Evolutionary conservation across 2,113 vertebrate genomes (phyloP), one percentile per base, ranked within the genome.

Genomic region (Procavia capensis): DNA sequence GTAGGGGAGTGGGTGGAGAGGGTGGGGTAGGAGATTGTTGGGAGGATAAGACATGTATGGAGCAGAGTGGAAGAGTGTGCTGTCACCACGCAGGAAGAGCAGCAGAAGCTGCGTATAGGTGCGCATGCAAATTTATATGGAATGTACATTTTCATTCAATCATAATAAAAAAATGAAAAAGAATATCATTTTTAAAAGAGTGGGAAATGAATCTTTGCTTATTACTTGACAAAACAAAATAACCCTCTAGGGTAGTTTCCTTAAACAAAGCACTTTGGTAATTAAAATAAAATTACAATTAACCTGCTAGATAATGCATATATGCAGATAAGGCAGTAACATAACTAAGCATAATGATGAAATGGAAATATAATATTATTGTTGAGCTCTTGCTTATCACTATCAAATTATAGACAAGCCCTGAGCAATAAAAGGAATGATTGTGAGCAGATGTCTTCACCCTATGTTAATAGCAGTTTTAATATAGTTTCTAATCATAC

Each of bases 221-320:
- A 94, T 92, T 95, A 85, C 66, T 78, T 92, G 39, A 93, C 34
- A 82, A 95, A 96, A 91, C 41, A 97, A 96, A 97, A 91, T 50
- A 85, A 79, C 80, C 79, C 90, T 92, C 79, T 54, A 76, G 88
- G 82, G 75, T 81, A 84, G 47, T 74, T 94, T 95, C 74, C 87
- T 93, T 93, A 96, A 96, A 63, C 91, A 94, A 83, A 95, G 83
- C 75, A 91, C 88, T 94, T 88, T 85, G 90, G 90, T 90, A 91
- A 96, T 95, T 96, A 93, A 95, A 97, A 92, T 87, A 90, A 95
- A 95, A 93, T 93, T 88, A 84, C 34, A 91, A 88, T 91, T 91
- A 97, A 91, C 96, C 64, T 50, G 86, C 89, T 94, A 81, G 41
- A 82, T 91, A 94, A 75, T 90, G 25, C 90, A 72, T 54, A 31